Evolutionary conservation across 2,888 invertebrate species (phyloP).

Genomic region (Athripsodes cinereus): DNA sequence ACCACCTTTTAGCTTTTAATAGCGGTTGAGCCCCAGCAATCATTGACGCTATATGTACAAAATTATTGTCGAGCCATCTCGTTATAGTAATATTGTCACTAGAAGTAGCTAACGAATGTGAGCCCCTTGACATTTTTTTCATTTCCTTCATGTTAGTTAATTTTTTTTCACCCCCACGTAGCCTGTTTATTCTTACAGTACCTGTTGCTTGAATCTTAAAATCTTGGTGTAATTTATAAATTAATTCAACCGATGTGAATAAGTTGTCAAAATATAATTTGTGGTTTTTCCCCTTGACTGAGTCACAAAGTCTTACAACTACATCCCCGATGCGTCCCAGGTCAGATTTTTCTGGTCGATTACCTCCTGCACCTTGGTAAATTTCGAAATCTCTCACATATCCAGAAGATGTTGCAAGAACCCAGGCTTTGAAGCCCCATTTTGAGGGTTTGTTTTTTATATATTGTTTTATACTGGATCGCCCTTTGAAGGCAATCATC

Average conservation of each 20-base stretch:
- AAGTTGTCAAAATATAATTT: slow-evolving; percentile 7
- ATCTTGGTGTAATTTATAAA: slow-evolving; percentile 1
- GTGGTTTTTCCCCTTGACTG: slow-evolving; percentile 4
- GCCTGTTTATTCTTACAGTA: slow-evolving; percentile 4
- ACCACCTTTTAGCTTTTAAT: no score
- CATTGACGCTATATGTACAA: slow-evolving; percentile 3
- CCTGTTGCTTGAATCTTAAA: slow-evolving; percentile 5
- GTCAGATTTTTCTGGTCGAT: slow-evolving; percentile 3
- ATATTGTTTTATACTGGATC: slow-evolving; percentile 30
- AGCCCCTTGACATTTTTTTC: not conserved
- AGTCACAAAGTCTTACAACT: not conserved
- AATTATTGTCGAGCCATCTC: slow-evolving; percentile 4
- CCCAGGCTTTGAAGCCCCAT: slow-evolving; percentile 31
- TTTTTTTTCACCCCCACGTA: not conserved
- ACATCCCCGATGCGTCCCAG: slow-evolving; percentile 2
- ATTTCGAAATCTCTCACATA: slow-evolving; percentile 30
- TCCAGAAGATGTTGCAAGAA: no score
- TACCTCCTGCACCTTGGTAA: slow-evolving; percentile 29
- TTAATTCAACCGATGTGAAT: slow-evolving; percentile 5
- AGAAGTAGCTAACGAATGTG: slow-evolving; percentile 5
- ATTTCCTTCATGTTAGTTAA: not conserved
- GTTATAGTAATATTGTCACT: slow-evolving; percentile 5
- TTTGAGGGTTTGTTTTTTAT: slow-evolving; percentile 30
- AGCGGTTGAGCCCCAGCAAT: slow-evolving; percentile 6
- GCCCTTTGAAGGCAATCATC: slow-evolving; percentile 31